Evolutionary conservation across 2,113 vertebrate genomes (phyloP).

Genomic region (Apeltes quadracus): DNA sequence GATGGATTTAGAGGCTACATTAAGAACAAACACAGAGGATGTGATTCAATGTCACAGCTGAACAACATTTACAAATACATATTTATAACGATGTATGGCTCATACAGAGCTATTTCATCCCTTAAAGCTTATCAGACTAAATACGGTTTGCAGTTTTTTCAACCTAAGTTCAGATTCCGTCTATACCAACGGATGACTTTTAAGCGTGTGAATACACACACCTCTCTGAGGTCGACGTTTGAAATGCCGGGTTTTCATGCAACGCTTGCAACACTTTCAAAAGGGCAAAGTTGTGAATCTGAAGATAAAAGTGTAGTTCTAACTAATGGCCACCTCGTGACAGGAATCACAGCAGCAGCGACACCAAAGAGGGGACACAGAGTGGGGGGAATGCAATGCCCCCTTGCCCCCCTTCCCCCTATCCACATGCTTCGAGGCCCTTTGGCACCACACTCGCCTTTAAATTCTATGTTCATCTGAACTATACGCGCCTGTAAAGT

Average conservation of each 20-base stretch:
- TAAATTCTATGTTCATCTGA: neutral
- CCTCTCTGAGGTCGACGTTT: neutral
- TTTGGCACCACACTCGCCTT: neutral
- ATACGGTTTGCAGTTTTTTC: no score
- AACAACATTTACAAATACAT: constrained; percentile 9
- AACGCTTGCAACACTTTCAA: neutral
- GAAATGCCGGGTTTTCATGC: neutral
- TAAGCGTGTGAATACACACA: neutral
- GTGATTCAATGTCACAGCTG: constrained; percentile 16
- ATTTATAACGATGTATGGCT: neutral
- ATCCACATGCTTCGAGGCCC: neutral
- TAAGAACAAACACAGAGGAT: constrained; percentile 55
- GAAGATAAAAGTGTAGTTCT: neutral
- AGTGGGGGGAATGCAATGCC: neutral
- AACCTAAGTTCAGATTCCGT: no score
- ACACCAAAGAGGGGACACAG: neutral
- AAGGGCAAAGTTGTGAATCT: neutral
- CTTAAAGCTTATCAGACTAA: neutral
- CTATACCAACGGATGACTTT: no score
- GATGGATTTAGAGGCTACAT: constrained; percentile 86
- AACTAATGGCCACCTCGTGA: neutral
- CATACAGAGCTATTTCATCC: neutral
- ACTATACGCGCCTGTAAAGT: neutral
- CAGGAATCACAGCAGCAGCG: neutral
- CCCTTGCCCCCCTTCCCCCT: neutral